Evolutionary conservation across 92 coral and sea anemone species (phyloP).

Genomic region (Zoanthus gigantus): DNA sequence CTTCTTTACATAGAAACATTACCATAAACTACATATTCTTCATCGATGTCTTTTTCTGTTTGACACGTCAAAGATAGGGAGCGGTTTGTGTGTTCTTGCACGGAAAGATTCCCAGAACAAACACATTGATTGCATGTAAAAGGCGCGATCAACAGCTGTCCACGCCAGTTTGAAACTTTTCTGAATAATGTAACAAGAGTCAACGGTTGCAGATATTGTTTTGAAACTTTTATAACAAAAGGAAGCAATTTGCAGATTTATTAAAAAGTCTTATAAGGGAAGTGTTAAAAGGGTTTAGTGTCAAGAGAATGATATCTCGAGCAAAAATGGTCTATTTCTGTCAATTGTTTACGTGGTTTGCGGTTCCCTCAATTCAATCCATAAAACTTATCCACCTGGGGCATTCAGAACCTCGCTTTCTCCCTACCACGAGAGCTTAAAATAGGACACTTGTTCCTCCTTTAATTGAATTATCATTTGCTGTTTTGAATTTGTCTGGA

Average conservation of each 20-base stretch:
- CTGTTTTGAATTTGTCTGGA: background rate
- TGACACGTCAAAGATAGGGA: conserved; percentile 6
- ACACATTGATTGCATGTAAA: conserved; percentile 14
- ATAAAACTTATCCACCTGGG: background rate
- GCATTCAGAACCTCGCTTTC: background rate
- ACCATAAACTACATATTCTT: conserved; percentile 8
- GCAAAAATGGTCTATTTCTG: background rate
- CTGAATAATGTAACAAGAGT: conserved; percentile 30
- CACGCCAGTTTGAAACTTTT: conserved; percentile 9
- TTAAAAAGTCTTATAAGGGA: conserved; percentile 17
- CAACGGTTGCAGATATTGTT: conserved; percentile 15
- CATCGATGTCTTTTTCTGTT: conserved; percentile 11
- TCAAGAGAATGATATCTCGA: background rate
- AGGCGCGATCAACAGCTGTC: conserved; percentile 3
- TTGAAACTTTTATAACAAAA: conserved; percentile 6
- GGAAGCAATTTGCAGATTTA: conserved; percentile 29
- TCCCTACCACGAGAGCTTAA: background rate
- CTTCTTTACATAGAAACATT: conserved; percentile 4
- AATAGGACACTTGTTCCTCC: conserved; percentile 1
- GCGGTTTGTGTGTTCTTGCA: conserved; percentile 15
- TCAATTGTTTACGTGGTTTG: background rate
- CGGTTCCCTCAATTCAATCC: background rate
- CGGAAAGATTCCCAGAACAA: conserved; percentile 24
- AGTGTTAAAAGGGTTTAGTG: conserved; percentile 25
- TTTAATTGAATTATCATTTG: background rate